Evolutionary conservation across 2,113 vertebrate species (phyloP), one percentile per base, ranked within the genome.

Genomic region (Cyanoderma ruficeps): DNA sequence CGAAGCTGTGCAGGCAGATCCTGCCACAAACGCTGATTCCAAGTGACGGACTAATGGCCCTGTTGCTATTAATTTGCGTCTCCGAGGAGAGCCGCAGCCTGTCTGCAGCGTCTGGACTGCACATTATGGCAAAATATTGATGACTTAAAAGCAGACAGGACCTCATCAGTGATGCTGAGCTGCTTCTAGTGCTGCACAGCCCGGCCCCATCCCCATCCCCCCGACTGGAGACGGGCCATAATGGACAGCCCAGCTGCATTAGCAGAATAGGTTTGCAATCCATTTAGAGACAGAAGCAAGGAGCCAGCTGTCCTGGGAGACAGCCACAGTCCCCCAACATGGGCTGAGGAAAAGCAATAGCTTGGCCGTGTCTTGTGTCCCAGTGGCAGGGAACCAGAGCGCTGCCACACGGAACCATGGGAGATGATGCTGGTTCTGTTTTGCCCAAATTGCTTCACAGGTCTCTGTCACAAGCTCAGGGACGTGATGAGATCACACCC

Each of bases 41-140:
- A 93, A 97, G 94, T 95, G 97, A 96, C 35, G 47, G 96, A 86
- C 96, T 97, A 97, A 97, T 96, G 96, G 97, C 90, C 96, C 96
- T 94, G 92, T 94, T 96, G 95, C 96, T 97, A 96, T 97, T 96
- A 96, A 96, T 96, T 94, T 97, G 90, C 3, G 59, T 97, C 97
- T 97, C 96, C 0, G 44, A 96, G 93, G 93, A 96, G 89, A 96
- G 94, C 89, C 93, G 50, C 93, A 96, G 92, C 90, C 94, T 89
- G 94, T 94, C 95, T 96, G 85, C 85, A 94, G 93, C 9, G 44
- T 96, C 96, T 97, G 96, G 96, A 96, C 93, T 92, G 94, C 93
- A 95, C 90, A 96, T 96, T 97, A 97, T 2, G 2, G 94, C 92
- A 95, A 96, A 93, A 96, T 96, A 96, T 95, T 86, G 96, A 97